These are phyloP conservation scores for Ailuropoda melanoleuca DNA, from an alignment of 2,113 vertebrate genomes.

Conservation along the genomic window DNA sequence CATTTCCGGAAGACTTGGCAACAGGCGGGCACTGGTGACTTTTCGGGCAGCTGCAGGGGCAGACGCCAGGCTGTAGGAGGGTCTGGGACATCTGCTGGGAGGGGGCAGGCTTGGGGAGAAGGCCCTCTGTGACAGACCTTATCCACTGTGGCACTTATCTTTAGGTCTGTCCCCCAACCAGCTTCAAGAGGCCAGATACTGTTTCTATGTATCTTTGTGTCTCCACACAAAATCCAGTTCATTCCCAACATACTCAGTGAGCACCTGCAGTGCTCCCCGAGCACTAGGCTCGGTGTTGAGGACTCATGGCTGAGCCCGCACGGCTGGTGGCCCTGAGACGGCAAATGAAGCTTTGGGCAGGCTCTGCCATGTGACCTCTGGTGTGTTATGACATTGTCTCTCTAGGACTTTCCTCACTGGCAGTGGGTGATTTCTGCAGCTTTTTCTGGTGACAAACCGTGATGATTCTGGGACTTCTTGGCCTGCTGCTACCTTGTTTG, in stretches of 20 bases:
- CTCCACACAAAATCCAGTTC: neutral
- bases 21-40: neutral
- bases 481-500: neutral
- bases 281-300: neutral
- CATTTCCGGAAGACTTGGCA: accelerated
- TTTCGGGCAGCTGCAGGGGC: neutral
- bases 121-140: neutral
- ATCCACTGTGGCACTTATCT: neutral
- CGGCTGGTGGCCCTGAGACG: neutral
- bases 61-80: neutral
- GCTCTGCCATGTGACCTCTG: neutral
- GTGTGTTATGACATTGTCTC: neutral
- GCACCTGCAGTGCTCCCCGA: neutral
- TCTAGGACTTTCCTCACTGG: neutral
- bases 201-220: neutral
- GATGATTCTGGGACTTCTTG: neutral
- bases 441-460: neutral
- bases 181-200: neutral
- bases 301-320: neutral
- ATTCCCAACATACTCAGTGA: neutral
- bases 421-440: neutral
- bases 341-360: neutral
- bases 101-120: neutral
- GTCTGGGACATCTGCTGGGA: too few relatives aligned
- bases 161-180: neutral